These are phyloP conservation scores for Centropristis striata DNA, from an alignment of 2,113 vertebrate species.

Conservation along the genomic window DNA sequence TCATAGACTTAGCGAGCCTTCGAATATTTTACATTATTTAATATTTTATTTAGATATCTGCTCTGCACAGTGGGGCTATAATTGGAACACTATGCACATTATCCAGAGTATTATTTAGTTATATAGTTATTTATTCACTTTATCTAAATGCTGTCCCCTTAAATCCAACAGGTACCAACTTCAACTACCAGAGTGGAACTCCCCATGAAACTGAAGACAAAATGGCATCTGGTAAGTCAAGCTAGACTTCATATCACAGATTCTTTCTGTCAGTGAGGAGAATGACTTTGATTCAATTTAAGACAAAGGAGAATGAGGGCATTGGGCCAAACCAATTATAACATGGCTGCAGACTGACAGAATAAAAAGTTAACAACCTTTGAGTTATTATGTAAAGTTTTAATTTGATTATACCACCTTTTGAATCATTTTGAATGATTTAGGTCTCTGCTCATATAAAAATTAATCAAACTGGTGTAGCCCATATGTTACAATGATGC, in stretches of 20 bases:
- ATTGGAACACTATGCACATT: too few species aligned
- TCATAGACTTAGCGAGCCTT: too few species aligned
- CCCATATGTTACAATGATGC: neutral
- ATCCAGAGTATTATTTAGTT: too few species aligned
- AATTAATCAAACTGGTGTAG: neutral
- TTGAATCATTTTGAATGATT: neutral
- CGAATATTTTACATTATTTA: too few species aligned
- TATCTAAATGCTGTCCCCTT: neutral
- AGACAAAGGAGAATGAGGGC: neutral
- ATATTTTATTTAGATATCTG: too few species aligned
- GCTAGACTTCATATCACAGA: neutral
- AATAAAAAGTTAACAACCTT: neutral
- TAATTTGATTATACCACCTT: too few species aligned
- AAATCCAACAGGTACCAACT: neutral
- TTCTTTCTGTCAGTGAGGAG: neutral
- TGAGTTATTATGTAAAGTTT: neutral
- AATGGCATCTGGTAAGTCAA: conserved; percentile 33
- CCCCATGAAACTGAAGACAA: fast-evolving
- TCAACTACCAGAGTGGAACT: neutral
- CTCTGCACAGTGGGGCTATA: too few species aligned
- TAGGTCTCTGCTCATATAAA: neutral
- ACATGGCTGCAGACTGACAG: neutral
- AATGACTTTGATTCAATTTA: too few species aligned
- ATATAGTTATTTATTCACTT: too few species aligned
- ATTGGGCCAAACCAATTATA: neutral